Base-by-base conservation (phyloP, 2,888 invertebrate species). In the Petrolisthes manimaculis region DNA sequence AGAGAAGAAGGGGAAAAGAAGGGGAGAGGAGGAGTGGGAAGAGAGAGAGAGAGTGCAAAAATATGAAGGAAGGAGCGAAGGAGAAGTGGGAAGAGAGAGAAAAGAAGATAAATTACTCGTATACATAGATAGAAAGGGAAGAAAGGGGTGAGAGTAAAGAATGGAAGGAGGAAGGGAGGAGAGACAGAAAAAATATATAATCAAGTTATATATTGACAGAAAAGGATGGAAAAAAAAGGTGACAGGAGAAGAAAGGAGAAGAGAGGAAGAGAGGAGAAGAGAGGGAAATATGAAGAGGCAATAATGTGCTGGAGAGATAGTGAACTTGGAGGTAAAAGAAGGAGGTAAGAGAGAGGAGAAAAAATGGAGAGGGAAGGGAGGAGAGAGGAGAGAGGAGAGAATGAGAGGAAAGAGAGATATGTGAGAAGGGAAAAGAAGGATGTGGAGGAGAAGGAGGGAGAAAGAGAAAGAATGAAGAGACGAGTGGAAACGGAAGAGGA, bases 401-500 rank as follows among this genome's bases (percentile, higher is more conserved):
- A 51, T 2, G 77, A 51, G 51, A 77, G 77, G n/a, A 4, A 77
- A 8, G n/a, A 51, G 37, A 51, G n/a, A 51, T 37, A 6, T 51
- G 77, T 51, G 77, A 9, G 77, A 1, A n/a, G 8, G 74, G 3
- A 67, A n/a, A 67, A 24, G 4, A 55, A 37, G 74, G 9, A 21
- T 74, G 74, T 74, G 74, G 9, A 37, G 5, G 37, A 8, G 53
- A 9, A 54, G n/a, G 78, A 53, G 78, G n/a, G 53, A 8, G 78
- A 53, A 53, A 53, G 78, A 53, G 78, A 53, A 55, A 1, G 21
- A 55, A 55, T 18, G 55, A 55, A 55, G 21, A 55, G 21, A 55
- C 21, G 54, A 55, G 79, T 21, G 79, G 21, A 54, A 79, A 55
- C 51, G 79, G 55, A 54, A 53, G 79, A 79, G 78, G 54, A 55